Evolutionary conservation across 2,888 invertebrate genomes (phyloP).

Genomic region (Julus scanicus): DNA sequence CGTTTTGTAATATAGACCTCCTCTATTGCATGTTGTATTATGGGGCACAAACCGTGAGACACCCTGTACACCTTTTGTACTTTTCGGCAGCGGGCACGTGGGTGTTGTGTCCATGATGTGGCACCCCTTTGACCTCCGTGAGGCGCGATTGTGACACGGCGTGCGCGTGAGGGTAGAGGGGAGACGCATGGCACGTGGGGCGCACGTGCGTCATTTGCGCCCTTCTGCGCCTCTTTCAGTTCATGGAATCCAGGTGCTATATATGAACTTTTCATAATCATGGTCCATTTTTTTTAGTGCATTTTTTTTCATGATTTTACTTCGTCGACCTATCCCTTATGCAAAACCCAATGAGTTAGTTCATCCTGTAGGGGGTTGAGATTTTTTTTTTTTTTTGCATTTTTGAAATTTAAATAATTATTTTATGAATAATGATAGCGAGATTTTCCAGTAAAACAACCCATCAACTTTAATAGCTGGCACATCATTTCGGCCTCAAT

Average conservation of each 20-base stretch:
- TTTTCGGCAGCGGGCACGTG: background rate
- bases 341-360: background rate
- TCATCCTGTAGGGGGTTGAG: too few species aligned
- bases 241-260: background rate
- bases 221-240: background rate
- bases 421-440: too few species aligned
- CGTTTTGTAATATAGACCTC: too few species aligned
- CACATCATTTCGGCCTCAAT: too few species aligned
- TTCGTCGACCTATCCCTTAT: background rate
- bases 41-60: too few species aligned
- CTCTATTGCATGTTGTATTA: too few species aligned
- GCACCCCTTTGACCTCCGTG: background rate
- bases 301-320: background rate
- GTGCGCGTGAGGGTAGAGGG: constrained; percentile 11
- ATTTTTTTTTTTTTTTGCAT: too few species aligned
- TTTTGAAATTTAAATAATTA: too few species aligned
- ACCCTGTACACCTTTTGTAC: background rate
- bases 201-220: constrained; percentile 24
- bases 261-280: background rate
- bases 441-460: too few species aligned
- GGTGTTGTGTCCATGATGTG: background rate
- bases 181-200: background rate
- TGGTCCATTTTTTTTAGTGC: background rate
- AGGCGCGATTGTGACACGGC: background rate
- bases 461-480: too few species aligned